Conservation (phyloP, 2,888 invertebrate genomes). For the Lasioglossum zephyrum region DNA sequence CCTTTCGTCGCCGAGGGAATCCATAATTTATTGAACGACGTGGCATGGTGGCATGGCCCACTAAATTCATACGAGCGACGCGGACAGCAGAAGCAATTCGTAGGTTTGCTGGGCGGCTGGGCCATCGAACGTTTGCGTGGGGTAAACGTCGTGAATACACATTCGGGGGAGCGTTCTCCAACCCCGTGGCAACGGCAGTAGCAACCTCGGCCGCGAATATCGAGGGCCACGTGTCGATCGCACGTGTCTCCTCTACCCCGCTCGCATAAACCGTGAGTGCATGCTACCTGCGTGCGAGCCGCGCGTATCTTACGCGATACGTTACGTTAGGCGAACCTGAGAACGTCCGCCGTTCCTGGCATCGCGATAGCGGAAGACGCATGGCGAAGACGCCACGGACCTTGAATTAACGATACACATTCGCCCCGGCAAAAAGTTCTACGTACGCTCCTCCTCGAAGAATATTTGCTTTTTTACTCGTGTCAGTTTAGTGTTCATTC, state of each 20-base stretch:
- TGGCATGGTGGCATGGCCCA: neutral
- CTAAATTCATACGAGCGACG: conserved; percentile 26
- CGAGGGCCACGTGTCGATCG: conserved; percentile 11
- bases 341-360: neutral
- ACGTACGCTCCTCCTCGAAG: neutral
- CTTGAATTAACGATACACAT: neutral
- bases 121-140: conserved; percentile 52
- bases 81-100: conserved; percentile 22
- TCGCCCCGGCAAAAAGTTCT: neutral
- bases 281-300: conserved; percentile 16
- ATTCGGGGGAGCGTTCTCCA: conserved; percentile 34
- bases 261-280: neutral
- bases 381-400: neutral
- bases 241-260: neutral
- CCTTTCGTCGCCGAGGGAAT: conserved; percentile 14
- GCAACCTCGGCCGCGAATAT: conserved; percentile 4
- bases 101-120: neutral
- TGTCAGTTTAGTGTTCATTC: neutral
- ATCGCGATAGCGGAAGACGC: conserved; percentile 15
- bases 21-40: conserved; percentile 44
- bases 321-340: neutral
- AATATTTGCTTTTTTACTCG: neutral
- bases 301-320: neutral
- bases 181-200: neutral
- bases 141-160: conserved; percentile 58